Percentiles rank a stretch among this genome's conserved stretches.
Conservation (phyloP, 2,113 vertebrate species). For the Okapia johnstoni region DNA sequence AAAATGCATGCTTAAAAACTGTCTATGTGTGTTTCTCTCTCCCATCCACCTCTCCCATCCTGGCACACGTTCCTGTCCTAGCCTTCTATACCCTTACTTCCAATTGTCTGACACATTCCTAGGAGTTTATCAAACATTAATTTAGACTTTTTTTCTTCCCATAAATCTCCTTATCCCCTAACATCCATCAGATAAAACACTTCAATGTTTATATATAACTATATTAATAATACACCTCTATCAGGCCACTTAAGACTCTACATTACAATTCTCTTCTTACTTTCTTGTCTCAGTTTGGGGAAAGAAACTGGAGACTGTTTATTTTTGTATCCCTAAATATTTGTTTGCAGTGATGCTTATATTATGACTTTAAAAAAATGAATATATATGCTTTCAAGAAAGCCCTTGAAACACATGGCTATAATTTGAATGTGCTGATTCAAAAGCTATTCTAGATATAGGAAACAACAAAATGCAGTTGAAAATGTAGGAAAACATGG, state of each 20-base stretch:
- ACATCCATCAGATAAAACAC: background rate
- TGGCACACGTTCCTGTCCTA: background rate
- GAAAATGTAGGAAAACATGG: background rate
- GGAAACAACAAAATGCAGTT: background rate
- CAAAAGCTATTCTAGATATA: background rate
- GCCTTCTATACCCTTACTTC: background rate
- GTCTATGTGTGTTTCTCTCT: background rate
- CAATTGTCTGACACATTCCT: background rate
- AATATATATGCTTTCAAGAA: background rate
- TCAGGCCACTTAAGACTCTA: background rate
- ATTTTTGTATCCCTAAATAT: background rate
- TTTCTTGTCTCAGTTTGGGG: background rate
- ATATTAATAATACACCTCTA: background rate
- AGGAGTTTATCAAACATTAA: background rate
- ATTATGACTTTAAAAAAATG: background rate
- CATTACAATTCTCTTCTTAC: background rate
- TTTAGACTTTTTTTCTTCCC: background rate
- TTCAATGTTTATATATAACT: background rate
- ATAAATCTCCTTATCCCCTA: background rate
- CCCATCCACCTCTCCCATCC: rapidly evolving
- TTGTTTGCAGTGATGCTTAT: background rate
- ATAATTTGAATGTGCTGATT: background rate
- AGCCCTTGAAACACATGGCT: background rate
- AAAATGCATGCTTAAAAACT: background rate
- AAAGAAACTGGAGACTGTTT: background rate